These are phyloP conservation scores for Ophiodon elongatus DNA, from an alignment of 2,113 vertebrate genomes.

Conservation along the genomic window DNA sequence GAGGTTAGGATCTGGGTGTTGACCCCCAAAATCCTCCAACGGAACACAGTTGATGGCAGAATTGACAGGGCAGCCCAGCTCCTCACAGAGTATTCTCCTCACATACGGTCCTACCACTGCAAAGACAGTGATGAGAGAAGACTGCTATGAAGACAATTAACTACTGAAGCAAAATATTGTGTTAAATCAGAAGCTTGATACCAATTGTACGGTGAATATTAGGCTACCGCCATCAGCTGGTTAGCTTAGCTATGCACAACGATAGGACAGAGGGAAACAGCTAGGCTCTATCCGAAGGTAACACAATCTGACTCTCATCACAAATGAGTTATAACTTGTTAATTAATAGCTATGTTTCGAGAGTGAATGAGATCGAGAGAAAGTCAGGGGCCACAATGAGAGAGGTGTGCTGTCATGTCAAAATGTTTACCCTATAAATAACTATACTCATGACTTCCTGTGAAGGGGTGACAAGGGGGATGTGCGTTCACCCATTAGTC, in stretches of 20 bases:
- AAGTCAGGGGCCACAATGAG: background rate
- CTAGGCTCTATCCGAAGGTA: background rate
- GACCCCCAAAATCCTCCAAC: slow-evolving; percentile 94
- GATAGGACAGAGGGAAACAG: background rate
- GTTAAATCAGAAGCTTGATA: background rate
- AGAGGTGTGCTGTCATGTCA: background rate
- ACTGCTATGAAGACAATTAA: background rate
- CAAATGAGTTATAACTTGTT: background rate
- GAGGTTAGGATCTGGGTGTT: slow-evolving; percentile 93
- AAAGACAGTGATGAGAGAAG: slow-evolving; percentile 1
- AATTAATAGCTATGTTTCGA: background rate
- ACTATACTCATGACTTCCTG: background rate
- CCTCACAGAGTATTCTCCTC: slow-evolving; percentile 94
- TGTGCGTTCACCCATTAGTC: slow-evolving; percentile 7
- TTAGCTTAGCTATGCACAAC: background rate
- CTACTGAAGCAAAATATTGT: background rate
- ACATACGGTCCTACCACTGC: slow-evolving; percentile 94
- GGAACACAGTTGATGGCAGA: slow-evolving; percentile 96
- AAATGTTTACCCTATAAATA: slow-evolving; percentile 30
- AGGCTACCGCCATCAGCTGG: background rate
- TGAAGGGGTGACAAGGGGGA: background rate
- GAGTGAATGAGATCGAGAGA: background rate
- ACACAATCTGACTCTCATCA: background rate
- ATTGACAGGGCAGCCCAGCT: slow-evolving; percentile 93
- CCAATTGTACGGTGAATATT: background rate